These are phyloP conservation scores for Megalopta genalis DNA, from an alignment of 1,140 invertebrate species.

Conservation along the genomic window DNA sequence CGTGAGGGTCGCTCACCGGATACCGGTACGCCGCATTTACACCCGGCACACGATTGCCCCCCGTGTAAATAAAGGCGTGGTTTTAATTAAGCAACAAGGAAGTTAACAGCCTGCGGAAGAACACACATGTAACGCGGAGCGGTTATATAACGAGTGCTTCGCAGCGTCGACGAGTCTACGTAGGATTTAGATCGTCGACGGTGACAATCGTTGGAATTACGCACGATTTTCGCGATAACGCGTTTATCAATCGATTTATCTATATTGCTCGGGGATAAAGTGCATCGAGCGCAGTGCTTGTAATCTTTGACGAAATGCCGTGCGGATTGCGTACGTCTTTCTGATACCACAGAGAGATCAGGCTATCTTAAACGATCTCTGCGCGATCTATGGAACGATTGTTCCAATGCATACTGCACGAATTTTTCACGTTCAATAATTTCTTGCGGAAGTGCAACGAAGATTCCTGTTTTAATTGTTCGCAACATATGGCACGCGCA, in stretches of 20 bases:
- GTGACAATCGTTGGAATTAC: conserved; percentile 5
- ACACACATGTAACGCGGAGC: neutral
- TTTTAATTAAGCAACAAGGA: conserved; percentile 47
- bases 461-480: too few relatives aligned
- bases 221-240: neutral
- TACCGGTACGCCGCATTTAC: conserved; percentile 50
- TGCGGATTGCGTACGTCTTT: too few relatives aligned
- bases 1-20: conserved; percentile 54
- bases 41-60: conserved; percentile 36
- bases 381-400: too few relatives aligned
- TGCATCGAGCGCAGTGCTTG: neutral
- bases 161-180: too few relatives aligned
- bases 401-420: too few relatives aligned
- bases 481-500: too few relatives aligned
- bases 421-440: too few relatives aligned
- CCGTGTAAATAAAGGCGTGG: conserved; percentile 57
- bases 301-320: too few relatives aligned
- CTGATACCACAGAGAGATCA: too few relatives aligned
- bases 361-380: too few relatives aligned
- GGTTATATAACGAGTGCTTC: neutral
- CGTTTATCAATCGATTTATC: neutral
- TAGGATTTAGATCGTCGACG: neutral
- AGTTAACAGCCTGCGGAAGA: neutral
- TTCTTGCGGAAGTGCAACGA: too few relatives aligned
- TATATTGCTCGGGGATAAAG: conserved; percentile 1